phyloP scores from a whole-genome alignment of 2,888 invertebrate species.

The Celastrina argiolus region DNA sequence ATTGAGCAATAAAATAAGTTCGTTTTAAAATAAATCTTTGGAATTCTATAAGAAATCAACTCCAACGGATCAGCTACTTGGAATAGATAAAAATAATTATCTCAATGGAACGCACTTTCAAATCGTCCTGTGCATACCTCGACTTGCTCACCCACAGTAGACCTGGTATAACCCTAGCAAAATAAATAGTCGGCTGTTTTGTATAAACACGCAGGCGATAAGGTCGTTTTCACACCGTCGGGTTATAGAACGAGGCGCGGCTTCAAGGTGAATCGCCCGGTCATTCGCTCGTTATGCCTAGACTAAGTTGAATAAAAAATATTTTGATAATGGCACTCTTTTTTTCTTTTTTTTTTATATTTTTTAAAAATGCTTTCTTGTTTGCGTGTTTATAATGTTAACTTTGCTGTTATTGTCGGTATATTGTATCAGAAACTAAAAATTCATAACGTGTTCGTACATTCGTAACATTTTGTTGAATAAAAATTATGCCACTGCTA shows the following conservation, averaged over 20 bases:
- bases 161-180: constrained; percentile 63
- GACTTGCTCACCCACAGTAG: constrained; percentile 76
- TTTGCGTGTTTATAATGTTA: no score
- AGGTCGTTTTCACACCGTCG: constrained; percentile 45
- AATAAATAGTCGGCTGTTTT: constrained; percentile 47
- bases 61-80: background rate
- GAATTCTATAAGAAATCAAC: background rate
- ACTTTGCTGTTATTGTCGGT: no score
- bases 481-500: no score
- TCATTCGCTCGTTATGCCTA: constrained; percentile 66
- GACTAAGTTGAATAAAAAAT: constrained; percentile 46
- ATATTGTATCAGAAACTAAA: no score
- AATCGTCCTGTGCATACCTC: constrained; percentile 70
- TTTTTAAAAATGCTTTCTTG: background rate
- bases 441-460: no score
- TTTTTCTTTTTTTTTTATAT: background rate
- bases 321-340: constrained; percentile 1
- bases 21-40: no score
- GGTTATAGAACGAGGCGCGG: constrained; percentile 64
- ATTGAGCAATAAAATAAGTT: background rate
- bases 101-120: constrained; percentile 64
- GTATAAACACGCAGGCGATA: constrained; percentile 43
- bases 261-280: constrained; percentile 73
- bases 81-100: constrained; percentile 34
- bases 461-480: no score